Percentiles rank a stretch among this genome's conserved stretches.
Conservation (phyloP, 2,888 invertebrate genomes). For the Lysandra bellargus region DNA sequence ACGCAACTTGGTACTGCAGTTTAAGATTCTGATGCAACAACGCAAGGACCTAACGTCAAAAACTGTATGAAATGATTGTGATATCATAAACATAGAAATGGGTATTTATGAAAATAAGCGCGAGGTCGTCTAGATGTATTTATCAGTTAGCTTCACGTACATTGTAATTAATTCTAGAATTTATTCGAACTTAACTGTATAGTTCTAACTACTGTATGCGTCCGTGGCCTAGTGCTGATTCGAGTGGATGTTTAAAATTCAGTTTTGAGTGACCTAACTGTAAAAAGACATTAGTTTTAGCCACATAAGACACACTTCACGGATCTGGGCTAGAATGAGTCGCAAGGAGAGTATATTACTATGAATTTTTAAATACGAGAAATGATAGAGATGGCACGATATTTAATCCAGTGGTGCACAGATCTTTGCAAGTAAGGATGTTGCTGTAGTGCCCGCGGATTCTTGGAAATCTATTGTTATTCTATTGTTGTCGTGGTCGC, state of each 20-base stretch:
- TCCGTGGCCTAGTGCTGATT: background rate
- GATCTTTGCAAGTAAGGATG: too few species aligned
- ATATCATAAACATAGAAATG: constrained; percentile 39
- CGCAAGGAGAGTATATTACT: too few species aligned
- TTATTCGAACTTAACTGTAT: background rate
- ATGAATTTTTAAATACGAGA: too few species aligned
- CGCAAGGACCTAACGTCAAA: constrained; percentile 12
- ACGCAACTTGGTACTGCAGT: background rate
- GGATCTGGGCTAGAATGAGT: too few species aligned
- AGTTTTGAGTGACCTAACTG: background rate
- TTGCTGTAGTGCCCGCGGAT: too few species aligned
- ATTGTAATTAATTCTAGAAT: constrained; percentile 33
- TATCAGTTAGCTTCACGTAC: constrained; percentile 33
- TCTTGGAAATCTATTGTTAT: too few species aligned
- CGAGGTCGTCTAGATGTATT: constrained; percentile 42
- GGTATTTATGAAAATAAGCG: constrained; percentile 42
- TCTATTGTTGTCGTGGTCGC: too few species aligned
- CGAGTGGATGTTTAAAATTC: background rate
- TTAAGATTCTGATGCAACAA: constrained; percentile 8
- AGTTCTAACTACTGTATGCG: background rate
- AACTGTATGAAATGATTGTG: background rate
- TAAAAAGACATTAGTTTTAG: too few species aligned
- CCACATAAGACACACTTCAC: too few species aligned
- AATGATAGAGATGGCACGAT: too few species aligned
- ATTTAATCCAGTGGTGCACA: too few species aligned